Percentiles rank a stretch among this genome's conserved stretches.
Evolutionary conservation across 2,797 vertebrate genomes (phyloP).

Genomic region (Acipenser transmontanus): DNA sequence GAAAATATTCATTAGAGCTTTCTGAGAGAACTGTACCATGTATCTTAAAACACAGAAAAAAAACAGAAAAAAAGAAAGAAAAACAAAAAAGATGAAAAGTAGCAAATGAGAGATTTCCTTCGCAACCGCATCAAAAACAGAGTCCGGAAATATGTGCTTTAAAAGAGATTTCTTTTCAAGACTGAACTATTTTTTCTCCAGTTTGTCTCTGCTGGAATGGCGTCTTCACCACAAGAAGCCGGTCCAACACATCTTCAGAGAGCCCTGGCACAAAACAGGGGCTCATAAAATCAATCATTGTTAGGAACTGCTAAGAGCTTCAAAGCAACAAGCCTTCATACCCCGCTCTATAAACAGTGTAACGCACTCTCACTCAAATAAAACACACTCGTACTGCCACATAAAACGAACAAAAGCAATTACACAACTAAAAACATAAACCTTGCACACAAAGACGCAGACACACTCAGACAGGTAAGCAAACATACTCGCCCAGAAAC

Average conservation of each 20-base stretch:
- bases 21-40: conserved; percentile 47
- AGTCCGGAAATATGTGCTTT: conserved; percentile 16
- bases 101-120: conserved; percentile 30
- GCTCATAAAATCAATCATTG: conserved; percentile 36
- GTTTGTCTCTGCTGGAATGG: conserved; percentile 1
- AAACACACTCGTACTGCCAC: conserved; percentile 19
- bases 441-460: conserved; percentile 10
- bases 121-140: conserved; percentile 16
- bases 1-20: conserved; percentile 9
- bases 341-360: conserved; percentile 30
- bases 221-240: conserved; percentile 5
- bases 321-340: conserved; percentile 31
- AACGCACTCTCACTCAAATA: conserved; percentile 25
- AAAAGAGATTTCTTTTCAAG: conserved; percentile 22
- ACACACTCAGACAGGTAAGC: not conserved
- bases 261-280: conserved; percentile 21
- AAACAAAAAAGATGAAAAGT: conserved; percentile 18
- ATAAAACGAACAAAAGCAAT: not conserved
- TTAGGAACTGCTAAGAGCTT: conserved; percentile 25
- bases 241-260: not conserved
- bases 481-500: conserved; percentile 5
- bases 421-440: not conserved
- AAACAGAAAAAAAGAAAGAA: conserved; percentile 24
- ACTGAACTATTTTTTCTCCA: conserved; percentile 17
- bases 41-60: conserved; percentile 51